Base-by-base conservation (phyloP, 2,888 invertebrate genomes). In the Caradrina kadenii region DNA sequence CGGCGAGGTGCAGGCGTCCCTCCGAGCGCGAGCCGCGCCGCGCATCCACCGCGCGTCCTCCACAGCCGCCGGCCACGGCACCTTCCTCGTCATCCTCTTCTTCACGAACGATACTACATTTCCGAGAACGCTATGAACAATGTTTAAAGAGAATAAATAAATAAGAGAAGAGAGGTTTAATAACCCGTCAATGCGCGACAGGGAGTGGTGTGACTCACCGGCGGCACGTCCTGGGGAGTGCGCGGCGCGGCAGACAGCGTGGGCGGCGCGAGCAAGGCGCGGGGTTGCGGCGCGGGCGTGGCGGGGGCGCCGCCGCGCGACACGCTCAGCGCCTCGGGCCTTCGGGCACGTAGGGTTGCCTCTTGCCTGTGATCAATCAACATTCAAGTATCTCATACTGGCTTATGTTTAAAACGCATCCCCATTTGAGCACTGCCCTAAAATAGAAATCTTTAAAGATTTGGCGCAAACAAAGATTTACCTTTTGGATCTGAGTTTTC, bases 101-200 rank as follows among this genome's bases (percentile, higher is more conserved):
- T 89, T 98, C 98, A 84, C 98, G 98, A 26, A 99, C 99, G 86
- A 99, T 98, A 88, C 98, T 98, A 94, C 98, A 99, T 89, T 99
- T 99, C 62, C 98, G 96, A 31, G 97, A 97, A 62, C 98, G 96
- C 96, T 97, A 92, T 69, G 45, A 73, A 62, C 17, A 53, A 10
- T 11, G 26, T 56, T 6, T 19, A 35, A 19, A 68, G 31, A 55
- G 45, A 5, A 63, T 15, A 45, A 31, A 11, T 13, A 45, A 63
- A 15, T 19, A 19, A 39, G 2, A n/a, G 11, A 22, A 31, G 0
- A 50, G 11, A 63, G 2, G 2, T 52, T 50, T 10, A 17, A 22
- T 42, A 52, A 15, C 22, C 10, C 21, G 54, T 31, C 17, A n/a
- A 17, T 1, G 8, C 8, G 31, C 17, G 10, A 6, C 10, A 17